Percentiles rank a stretch among this genome's conserved stretches.
phyloP scores from a whole-genome alignment of 2,797 vertebrate genomes.

The Heliangelus exortis region DNA sequence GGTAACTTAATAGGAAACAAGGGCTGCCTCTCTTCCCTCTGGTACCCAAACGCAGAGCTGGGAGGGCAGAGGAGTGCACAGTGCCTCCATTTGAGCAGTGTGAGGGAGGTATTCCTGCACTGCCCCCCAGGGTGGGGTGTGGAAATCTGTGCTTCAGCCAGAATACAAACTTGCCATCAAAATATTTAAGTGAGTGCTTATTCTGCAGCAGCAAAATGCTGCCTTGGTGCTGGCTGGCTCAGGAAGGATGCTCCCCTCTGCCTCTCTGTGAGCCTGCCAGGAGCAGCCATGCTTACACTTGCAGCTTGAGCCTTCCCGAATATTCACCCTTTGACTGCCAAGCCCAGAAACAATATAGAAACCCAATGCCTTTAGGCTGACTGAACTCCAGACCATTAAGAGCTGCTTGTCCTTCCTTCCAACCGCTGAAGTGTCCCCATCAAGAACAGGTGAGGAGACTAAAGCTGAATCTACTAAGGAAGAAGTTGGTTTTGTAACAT shows the following conservation, averaged over 20 bases:
- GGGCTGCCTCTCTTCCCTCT: not conserved
- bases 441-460: not conserved
- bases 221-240: fast-evolving
- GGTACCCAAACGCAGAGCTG: not conserved
- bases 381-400: not conserved
- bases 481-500: not conserved
- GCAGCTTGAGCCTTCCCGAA: not conserved
- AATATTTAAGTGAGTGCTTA: not conserved
- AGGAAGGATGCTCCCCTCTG: not conserved
- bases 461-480: not conserved
- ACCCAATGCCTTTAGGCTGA: not conserved
- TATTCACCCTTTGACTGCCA: not conserved
- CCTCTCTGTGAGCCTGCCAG: not conserved
- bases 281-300: not conserved
- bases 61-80: fast-evolving
- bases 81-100: not conserved
- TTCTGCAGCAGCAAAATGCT: not conserved
- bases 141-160: not conserved
- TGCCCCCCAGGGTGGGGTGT: fast-evolving
- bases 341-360: fast-evolving
- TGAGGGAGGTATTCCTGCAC: not conserved
- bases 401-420: not conserved
- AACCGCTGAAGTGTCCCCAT: not conserved
- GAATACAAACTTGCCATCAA: not conserved
- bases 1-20: not conserved